Conservation (phyloP, 2,113 vertebrate genomes). For the Paraplagusia blochii region DNA sequence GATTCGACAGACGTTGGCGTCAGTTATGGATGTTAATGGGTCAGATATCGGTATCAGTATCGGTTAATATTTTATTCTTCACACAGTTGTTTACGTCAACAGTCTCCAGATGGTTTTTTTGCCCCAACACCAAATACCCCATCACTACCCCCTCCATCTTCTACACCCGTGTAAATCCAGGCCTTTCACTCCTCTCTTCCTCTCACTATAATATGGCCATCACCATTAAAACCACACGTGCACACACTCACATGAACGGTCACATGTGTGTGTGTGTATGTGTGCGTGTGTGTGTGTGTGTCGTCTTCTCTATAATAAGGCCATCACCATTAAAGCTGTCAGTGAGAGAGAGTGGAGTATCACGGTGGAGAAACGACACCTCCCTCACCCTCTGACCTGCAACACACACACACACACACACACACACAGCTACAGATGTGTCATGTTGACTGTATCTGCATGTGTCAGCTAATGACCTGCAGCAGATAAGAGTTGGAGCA, state of each 20-base stretch:
- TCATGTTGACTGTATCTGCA: slow-evolving; percentile 16
- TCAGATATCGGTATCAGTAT: too few species aligned
- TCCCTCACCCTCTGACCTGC: slow-evolving; percentile 56
- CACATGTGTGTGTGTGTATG: slow-evolving; percentile 2
- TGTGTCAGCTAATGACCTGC: background rate
- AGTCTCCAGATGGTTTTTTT: slow-evolving; percentile 66
- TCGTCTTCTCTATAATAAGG: slow-evolving; percentile 79
- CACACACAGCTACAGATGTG: background rate
- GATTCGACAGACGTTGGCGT: too few species aligned
- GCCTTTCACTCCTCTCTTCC: slow-evolving; percentile 53
- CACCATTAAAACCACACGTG: slow-evolving; percentile 59
- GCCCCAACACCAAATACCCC: background rate
- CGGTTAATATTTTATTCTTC: too few species aligned
- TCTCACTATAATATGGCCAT: slow-evolving; percentile 60
- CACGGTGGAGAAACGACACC: slow-evolving; percentile 74
- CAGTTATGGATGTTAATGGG: too few species aligned
- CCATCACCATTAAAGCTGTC: slow-evolving; percentile 83
- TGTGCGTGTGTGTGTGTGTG: background rate
- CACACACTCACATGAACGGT: slow-evolving; percentile 24
- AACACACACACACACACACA: slow-evolving; percentile 22
- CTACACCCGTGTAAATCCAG: slow-evolving; percentile 44
- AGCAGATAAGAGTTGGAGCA: background rate
- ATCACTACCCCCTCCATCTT: background rate
- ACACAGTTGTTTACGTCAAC: too few species aligned
- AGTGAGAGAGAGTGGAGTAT: slow-evolving; percentile 73